Percentiles rank a stretch among this genome's conserved stretches.
These are phyloP conservation scores for Camponotus vicinus DNA, from an alignment of 1,140 invertebrate genomes.

Conservation along the genomic window DNA sequence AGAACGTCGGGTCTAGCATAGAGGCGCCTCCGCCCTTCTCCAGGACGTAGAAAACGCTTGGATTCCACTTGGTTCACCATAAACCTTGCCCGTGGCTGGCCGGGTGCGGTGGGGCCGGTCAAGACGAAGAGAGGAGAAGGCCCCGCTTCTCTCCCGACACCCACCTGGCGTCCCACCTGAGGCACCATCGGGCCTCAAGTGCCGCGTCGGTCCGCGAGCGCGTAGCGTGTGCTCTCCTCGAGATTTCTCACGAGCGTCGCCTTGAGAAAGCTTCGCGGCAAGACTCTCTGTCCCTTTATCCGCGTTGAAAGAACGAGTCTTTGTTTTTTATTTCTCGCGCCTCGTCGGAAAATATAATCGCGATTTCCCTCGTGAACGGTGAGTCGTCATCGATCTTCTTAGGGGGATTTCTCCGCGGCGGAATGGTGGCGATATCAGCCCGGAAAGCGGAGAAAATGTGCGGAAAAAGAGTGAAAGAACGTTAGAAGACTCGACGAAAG, in stretches of 20 bases:
- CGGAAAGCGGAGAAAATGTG: not conserved
- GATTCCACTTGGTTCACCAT: constrained; percentile 68
- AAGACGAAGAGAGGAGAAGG: constrained; percentile 51
- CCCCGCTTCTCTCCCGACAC: constrained; percentile 75
- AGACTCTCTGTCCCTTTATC: not conserved
- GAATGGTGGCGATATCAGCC: not conserved
- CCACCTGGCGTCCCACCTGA: constrained; percentile 82
- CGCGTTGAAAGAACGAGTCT: not conserved
- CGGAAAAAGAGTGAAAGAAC: constrained; percentile 10
- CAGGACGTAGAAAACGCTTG: constrained; percentile 45
- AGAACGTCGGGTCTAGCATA: constrained; percentile 52
- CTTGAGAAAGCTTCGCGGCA: constrained; percentile 7
- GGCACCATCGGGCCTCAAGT: constrained; percentile 66
- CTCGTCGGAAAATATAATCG: not conserved
- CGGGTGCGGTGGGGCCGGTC: constrained; percentile 58
- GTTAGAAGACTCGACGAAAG: not conserved
- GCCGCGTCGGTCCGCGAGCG: constrained; percentile 70
- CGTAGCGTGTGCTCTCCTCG: constrained; percentile 58
- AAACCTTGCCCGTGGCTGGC: constrained; percentile 66
- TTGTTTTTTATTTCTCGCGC: constrained; percentile 5
- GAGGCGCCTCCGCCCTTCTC: constrained; percentile 69
- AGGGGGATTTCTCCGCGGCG: not conserved
- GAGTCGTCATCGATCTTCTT: constrained; percentile 7
- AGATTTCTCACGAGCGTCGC: constrained; percentile 51
- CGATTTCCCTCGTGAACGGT: not conserved